These are phyloP conservation scores for Heteromormyrus szaboi DNA, from an alignment of 2,797 vertebrate species.

Conservation along the genomic window DNA sequence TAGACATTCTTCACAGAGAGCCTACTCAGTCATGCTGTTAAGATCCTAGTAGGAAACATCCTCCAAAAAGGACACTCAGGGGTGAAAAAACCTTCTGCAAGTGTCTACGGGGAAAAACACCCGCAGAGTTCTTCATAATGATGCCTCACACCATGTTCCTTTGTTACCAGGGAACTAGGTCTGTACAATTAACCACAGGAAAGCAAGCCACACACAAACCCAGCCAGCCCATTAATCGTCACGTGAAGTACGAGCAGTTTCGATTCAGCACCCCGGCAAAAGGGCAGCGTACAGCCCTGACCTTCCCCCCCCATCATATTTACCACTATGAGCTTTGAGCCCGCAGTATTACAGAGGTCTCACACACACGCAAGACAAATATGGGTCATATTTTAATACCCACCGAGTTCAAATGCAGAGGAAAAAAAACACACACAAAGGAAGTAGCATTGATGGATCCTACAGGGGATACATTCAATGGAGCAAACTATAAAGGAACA, in stretches of 20 bases:
- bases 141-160: background rate
- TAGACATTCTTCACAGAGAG: background rate
- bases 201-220: background rate
- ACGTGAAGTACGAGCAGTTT: background rate
- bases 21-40: background rate
- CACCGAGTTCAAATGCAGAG: background rate
- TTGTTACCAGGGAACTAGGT: background rate
- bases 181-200: background rate
- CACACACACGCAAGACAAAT: background rate
- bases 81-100: background rate
- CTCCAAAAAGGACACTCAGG: background rate
- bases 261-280: background rate
- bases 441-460: background rate
- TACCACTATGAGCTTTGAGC: background rate
- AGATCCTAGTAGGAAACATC: background rate
- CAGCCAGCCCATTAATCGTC: background rate
- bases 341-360: background rate
- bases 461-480: background rate
- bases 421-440: background rate
- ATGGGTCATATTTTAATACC: background rate
- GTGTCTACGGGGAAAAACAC: background rate
- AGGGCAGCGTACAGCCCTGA: background rate
- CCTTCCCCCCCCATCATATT: background rate
- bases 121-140: background rate
- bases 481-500: background rate